Percentiles rank a stretch among this genome's conserved stretches.
Evolutionary conservation across 2,888 invertebrate genomes (phyloP).

Genomic region (Epirrhoe tristata): DNA sequence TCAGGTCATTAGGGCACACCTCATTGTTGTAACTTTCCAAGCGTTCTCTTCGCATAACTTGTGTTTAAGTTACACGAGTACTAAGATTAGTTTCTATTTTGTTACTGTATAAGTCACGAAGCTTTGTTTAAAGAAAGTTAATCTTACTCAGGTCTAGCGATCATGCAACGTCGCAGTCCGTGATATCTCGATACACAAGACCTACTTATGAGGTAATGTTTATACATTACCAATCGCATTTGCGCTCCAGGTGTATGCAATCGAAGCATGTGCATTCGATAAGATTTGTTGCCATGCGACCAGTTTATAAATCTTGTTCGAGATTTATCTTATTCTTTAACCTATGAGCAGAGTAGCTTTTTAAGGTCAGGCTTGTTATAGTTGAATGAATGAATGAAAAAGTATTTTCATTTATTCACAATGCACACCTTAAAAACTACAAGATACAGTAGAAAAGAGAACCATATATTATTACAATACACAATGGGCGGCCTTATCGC

Average conservation of each 20-base stretch:
- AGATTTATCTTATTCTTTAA: neutral
- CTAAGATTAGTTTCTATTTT: conserved; percentile 5
- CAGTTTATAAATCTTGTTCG: conserved; percentile 17
- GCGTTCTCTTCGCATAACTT: conserved; percentile 23
- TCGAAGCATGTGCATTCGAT: conserved; percentile 61
- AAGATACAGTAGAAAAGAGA: too few species aligned
- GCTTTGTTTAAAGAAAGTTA: conserved; percentile 42
- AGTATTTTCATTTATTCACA: too few species aligned
- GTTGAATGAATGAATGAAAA: too few species aligned
- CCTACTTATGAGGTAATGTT: conserved; percentile 42
- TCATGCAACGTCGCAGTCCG: conserved; percentile 61
- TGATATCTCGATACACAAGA: conserved; percentile 54
- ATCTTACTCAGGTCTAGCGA: conserved; percentile 45
- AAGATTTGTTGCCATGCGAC: conserved; percentile 53
- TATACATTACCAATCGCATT: conserved; percentile 57
- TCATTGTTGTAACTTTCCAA: conserved; percentile 57
- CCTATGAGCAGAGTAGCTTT: neutral
- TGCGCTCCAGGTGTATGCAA: conserved; percentile 67
- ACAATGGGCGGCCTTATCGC: too few species aligned
- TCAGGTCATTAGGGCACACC: conserved; percentile 56
- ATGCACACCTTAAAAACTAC: too few species aligned
- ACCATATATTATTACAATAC: too few species aligned
- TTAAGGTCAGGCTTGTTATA: neutral
- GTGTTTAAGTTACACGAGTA: conserved; percentile 19
- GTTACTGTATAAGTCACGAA: conserved; percentile 24